Evolutionary conservation across 1,140 invertebrate species (phyloP).

Genomic region (Lysiphlebus fabarum): DNA sequence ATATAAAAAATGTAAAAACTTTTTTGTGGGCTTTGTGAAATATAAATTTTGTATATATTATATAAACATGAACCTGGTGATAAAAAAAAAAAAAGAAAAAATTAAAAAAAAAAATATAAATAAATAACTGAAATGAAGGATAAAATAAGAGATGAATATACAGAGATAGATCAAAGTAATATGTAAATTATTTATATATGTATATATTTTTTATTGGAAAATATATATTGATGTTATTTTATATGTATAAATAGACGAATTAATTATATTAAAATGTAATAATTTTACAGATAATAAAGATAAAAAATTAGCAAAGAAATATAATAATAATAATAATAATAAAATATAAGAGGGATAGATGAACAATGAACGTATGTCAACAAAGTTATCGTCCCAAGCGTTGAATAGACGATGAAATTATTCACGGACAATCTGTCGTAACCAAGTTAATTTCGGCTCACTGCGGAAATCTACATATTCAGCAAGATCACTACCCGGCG

Average conservation of each 20-base stretch:
- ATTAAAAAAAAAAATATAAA: conserved; percentile 3
- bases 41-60: conserved; percentile 18
- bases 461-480: conserved; percentile 47
- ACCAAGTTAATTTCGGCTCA: conserved; percentile 48
- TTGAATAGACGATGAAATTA: conserved; percentile 48
- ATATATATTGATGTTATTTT: no score
- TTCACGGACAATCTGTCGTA: conserved; percentile 52
- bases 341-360: neutral
- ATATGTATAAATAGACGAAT: no score
- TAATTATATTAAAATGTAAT: no score
- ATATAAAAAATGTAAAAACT: conserved; percentile 24
- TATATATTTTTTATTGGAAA: neutral
- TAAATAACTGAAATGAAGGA: neutral
- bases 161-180: conserved; percentile 19
- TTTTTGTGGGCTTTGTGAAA: conserved; percentile 21
- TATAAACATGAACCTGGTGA: neutral
- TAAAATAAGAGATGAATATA: conserved; percentile 5
- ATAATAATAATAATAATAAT: no score
- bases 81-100: conserved; percentile 8
- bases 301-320: neutral
- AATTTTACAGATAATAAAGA: no score
- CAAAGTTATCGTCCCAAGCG: conserved; percentile 43
- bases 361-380: conserved; percentile 48
- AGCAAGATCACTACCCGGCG: conserved; percentile 33
- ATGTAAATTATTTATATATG: conserved; percentile 4